Evolutionary conservation across 2,113 vertebrate species (phyloP).

Genomic region (Eidolon helvum): DNA sequence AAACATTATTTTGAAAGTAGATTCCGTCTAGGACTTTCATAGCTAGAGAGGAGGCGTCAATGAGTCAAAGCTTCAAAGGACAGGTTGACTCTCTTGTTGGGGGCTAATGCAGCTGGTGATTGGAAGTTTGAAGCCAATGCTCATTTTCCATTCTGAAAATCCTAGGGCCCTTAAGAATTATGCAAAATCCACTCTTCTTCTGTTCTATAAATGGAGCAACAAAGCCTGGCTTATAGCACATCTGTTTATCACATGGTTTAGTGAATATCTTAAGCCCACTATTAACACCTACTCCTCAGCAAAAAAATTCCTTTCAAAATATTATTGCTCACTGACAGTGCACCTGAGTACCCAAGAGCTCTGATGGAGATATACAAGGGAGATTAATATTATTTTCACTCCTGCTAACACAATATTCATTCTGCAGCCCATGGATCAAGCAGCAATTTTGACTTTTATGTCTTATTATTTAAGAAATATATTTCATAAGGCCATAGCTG

Average conservation of each 20-base stretch:
- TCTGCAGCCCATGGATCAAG: neutral
- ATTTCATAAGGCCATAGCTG: neutral
- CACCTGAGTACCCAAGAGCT: neutral
- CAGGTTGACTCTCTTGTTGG: neutral
- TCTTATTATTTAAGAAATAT: neutral
- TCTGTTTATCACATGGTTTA: neutral
- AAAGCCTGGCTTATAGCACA: neutral
- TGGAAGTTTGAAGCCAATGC: neutral
- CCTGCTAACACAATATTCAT: neutral
- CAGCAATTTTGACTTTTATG: neutral
- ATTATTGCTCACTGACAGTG: neutral
- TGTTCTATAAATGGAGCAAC: neutral
- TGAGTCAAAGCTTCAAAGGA: neutral
- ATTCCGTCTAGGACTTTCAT: neutral
- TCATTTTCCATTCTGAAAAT: neutral
- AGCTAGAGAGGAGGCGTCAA: neutral
- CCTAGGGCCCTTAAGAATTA: neutral
- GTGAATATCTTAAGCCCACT: no score
- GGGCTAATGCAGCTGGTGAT: neutral
- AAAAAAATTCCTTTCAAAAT: neutral
- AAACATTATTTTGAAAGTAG: neutral
- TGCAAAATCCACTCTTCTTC: neutral
- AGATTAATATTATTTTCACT: neutral
- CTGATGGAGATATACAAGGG: neutral
- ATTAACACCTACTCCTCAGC: neutral